Evolutionary conservation across 2,797 vertebrate species (phyloP).

Genomic region (Glyptemys insculpta): DNA sequence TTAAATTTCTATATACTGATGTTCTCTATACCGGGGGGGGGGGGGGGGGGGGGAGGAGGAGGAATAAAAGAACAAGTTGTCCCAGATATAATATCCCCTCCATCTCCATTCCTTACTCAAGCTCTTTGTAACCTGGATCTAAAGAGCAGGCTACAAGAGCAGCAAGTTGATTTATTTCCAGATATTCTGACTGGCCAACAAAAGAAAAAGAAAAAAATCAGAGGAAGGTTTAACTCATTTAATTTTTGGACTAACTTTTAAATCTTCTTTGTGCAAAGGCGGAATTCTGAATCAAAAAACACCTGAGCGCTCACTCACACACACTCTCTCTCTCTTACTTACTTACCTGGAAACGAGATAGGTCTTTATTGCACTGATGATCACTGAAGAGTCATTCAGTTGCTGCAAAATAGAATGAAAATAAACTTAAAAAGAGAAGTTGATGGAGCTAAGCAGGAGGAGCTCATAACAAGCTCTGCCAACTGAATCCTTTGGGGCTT

Average conservation of each 20-base stretch:
- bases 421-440: not conserved
- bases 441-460: not conserved
- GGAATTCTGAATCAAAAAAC: not conserved
- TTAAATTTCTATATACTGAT: not conserved
- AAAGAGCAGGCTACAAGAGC: not conserved
- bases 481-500: not conserved
- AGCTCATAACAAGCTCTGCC: not conserved
- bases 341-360: slow-evolving; percentile 90
- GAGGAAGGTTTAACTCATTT: not conserved
- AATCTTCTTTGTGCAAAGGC: not conserved
- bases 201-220: not conserved
- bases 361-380: slow-evolving; percentile 94
- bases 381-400: slow-evolving; percentile 96
- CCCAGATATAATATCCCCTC: not conserved
- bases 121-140: not conserved
- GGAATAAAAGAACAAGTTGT: not conserved
- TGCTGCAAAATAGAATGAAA: slow-evolving; percentile 84
- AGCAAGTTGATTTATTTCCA: not conserved
- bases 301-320: not conserved
- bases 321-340: not conserved
- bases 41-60: accelerated
- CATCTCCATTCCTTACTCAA: not conserved
- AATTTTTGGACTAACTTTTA: not conserved
- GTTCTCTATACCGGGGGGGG: not conserved
- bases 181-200: not conserved